These are phyloP conservation scores for Nothocercus nigrocapillus DNA, from an alignment of 2,113 vertebrate species.

Conservation along the genomic window DNA sequence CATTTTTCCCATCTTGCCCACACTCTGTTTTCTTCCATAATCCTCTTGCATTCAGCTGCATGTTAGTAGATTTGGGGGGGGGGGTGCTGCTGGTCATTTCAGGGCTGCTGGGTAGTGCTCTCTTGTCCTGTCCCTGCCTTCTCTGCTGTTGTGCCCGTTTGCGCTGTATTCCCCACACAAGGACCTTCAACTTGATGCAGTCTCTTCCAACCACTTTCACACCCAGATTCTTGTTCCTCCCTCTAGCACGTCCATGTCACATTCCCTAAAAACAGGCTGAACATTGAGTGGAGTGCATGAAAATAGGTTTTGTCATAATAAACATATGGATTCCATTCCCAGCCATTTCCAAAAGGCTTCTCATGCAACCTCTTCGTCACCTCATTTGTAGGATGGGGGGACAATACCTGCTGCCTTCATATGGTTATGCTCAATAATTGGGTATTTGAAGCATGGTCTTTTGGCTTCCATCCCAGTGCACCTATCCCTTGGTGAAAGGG, in stretches of 20 bases:
- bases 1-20: not conserved
- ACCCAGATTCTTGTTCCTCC: not conserved
- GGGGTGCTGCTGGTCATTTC: not conserved
- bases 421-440: not conserved
- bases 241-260: rapidly evolving
- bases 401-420: not conserved
- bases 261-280: not conserved
- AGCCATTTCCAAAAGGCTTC: not conserved
- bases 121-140: not conserved
- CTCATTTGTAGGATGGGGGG: not conserved
- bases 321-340: not conserved
- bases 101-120: not conserved
- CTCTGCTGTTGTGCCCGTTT: not conserved
- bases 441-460: not conserved
- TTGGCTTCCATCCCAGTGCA: not conserved
- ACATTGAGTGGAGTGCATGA: not conserved
- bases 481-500: not conserved
- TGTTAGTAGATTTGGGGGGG: not conserved
- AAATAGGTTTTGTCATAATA: not conserved
- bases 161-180: rapidly evolving
- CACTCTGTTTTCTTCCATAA: not conserved
- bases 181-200: rapidly evolving
- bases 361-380: not conserved
- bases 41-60: not conserved
- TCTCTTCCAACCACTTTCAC: not conserved